These are phyloP conservation scores for Euphydryas editha DNA, from an alignment of 2,888 invertebrate genomes.

Conservation along the genomic window DNA sequence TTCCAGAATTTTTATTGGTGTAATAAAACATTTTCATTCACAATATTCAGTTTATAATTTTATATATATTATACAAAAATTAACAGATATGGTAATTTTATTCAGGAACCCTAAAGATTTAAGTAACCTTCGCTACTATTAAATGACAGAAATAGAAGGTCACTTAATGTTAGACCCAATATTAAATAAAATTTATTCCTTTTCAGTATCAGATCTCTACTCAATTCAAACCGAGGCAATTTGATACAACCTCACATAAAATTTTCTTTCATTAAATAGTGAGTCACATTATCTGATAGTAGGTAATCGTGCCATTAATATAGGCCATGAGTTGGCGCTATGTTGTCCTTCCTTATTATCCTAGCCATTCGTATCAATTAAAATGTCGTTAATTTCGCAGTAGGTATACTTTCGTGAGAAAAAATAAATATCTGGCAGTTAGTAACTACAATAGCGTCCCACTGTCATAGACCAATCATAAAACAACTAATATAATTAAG, in stretches of 20 bases:
- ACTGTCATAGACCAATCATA: conserved; percentile 39
- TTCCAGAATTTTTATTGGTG: no score
- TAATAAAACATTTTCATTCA: no score
- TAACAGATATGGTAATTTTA: no score
- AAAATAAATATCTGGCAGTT: conserved; percentile 47
- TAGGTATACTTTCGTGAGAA: conserved; percentile 73
- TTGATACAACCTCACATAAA: conserved; percentile 12
- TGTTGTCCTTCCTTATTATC: conserved; percentile 49
- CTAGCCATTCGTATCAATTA: conserved; percentile 74
- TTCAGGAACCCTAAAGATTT: background rate
- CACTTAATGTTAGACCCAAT: background rate
- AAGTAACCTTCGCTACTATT: conserved; percentile 3
- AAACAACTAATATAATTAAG: conserved; percentile 33
- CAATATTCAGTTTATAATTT: no score
- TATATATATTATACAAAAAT: no score
- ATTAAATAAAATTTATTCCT: background rate
- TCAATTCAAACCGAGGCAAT: conserved; percentile 4
- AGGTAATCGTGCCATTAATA: conserved; percentile 36
- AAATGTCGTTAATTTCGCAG: conserved; percentile 71
- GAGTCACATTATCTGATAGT: conserved; percentile 29
- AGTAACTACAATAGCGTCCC: conserved; percentile 43
- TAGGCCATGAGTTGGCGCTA: conserved; percentile 39
- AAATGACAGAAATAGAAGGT: conserved; percentile 1
- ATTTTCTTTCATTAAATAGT: conserved; percentile 27
- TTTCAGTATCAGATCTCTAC: background rate